Evolutionary conservation across 2,797 vertebrate genomes (phyloP).

Genomic region (Pterois miles): DNA sequence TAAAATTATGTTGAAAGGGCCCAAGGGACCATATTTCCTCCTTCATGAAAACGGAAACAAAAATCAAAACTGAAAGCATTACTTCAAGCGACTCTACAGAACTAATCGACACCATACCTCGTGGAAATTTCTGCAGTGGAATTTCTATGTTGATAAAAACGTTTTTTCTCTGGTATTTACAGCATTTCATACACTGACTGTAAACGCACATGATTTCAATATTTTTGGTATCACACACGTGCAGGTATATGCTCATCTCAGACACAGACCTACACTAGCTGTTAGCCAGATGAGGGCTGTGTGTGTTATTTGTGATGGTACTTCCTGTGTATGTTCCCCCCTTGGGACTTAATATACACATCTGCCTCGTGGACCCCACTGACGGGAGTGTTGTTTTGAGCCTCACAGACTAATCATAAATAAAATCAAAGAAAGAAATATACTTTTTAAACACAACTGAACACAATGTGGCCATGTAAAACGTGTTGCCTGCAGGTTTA

Average conservation of each 20-base stretch:
- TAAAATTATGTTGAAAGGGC: constrained; percentile 13
- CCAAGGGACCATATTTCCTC: neutral
- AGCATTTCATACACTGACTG: constrained; percentile 24
- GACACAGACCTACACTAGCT: neutral
- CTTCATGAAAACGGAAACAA: constrained; percentile 50
- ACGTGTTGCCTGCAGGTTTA: neutral
- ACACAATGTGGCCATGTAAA: neutral
- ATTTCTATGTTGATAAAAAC: constrained; percentile 27
- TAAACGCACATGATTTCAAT: neutral
- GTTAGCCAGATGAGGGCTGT: constrained; percentile 3
- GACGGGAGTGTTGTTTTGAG: constrained; percentile 24
- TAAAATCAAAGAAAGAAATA: neutral
- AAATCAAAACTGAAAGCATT: constrained; percentile 54
- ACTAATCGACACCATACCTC: neutral
- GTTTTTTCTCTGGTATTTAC: constrained; percentile 29
- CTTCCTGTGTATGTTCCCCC: constrained; percentile 22
- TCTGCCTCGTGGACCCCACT: constrained; percentile 44
- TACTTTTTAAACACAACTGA: constrained; percentile 9
- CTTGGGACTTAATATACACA: constrained; percentile 44
- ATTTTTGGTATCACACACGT: neutral
- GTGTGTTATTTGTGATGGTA: constrained; percentile 28
- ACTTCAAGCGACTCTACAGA: neutral
- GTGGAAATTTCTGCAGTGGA: constrained; percentile 23
- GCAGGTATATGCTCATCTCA: neutral
- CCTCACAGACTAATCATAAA: neutral